Evolutionary conservation across 2,797 vertebrate genomes (phyloP).

Genomic region (Pipistrellus kuhlii): DNA sequence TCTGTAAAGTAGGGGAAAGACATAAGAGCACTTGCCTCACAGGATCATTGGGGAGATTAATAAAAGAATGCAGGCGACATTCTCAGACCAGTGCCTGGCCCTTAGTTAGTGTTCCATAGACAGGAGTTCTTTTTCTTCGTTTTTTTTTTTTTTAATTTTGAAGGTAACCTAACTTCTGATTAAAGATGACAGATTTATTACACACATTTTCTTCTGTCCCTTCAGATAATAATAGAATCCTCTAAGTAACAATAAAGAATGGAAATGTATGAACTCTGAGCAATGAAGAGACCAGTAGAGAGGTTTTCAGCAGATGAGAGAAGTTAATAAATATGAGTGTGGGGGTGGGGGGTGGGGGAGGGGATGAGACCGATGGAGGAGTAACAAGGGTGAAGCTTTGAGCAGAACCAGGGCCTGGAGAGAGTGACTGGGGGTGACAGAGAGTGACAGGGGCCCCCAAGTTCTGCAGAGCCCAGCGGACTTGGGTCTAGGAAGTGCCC

Average conservation of each 20-base stretch:
- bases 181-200: neutral
- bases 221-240: neutral
- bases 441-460: neutral
- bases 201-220: neutral
- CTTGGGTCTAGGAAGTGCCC: neutral
- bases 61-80: neutral
- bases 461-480: neutral
- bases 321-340: neutral
- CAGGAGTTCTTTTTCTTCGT: neutral
- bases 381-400: neutral
- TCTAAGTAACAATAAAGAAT: neutral
- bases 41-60: neutral
- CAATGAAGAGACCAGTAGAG: neutral
- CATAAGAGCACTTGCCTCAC: neutral
- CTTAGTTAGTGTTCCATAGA: neutral
- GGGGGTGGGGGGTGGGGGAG: too few species aligned
- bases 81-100: neutral
- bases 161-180: constrained; percentile 18
- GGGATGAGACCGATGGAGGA: neutral
- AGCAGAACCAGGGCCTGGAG: neutral
- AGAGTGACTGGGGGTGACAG: neutral
- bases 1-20: neutral
- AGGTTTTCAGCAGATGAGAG: neutral
- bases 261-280: neutral
- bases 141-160: constrained; percentile 26